Percentiles rank a stretch among this genome's conserved stretches.
Conservation (phyloP, 2,113 vertebrate species). For the Rhegmatorhina hoffmannsi region DNA sequence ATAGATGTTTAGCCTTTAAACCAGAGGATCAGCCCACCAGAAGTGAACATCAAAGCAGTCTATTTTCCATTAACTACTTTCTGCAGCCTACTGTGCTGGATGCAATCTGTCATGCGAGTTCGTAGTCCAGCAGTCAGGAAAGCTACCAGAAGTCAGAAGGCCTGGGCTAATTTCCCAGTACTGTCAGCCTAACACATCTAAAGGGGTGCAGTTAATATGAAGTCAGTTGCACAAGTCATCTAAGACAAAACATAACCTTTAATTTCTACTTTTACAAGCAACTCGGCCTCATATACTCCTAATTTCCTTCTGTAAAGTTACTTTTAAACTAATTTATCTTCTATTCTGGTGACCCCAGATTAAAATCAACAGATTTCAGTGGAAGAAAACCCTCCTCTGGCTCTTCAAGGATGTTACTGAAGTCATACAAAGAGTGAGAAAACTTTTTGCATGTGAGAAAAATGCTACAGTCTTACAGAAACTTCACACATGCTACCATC, state of each 20-base stretch:
- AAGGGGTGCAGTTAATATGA: neutral
- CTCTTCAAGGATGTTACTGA: neutral
- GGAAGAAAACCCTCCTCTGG: neutral
- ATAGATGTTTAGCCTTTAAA: slow-evolving; percentile 59
- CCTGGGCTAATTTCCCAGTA: slow-evolving; percentile 37
- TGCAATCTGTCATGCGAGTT: slow-evolving; percentile 57
- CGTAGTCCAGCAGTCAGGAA: slow-evolving; percentile 33
- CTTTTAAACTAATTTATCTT: neutral
- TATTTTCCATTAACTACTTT: slow-evolving; percentile 63
- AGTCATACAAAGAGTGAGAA: neutral
- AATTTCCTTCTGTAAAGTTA: neutral
- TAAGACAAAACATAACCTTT: neutral
- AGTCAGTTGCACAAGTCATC: neutral
- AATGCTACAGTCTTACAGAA: neutral
- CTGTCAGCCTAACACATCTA: neutral
- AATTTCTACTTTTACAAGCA: neutral
- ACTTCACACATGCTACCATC: neutral
- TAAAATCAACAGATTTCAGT: neutral
- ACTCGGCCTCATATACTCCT: neutral
- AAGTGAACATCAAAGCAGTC: slow-evolving; percentile 63
- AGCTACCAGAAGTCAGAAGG: slow-evolving; percentile 41
- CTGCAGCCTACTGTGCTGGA: slow-evolving; percentile 63
- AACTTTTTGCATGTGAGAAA: neutral
- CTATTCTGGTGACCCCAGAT: neutral
- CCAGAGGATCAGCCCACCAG: slow-evolving; percentile 56